Evolutionary conservation across 2,113 vertebrate species (phyloP).

Genomic region (Ailurus styani): DNA sequence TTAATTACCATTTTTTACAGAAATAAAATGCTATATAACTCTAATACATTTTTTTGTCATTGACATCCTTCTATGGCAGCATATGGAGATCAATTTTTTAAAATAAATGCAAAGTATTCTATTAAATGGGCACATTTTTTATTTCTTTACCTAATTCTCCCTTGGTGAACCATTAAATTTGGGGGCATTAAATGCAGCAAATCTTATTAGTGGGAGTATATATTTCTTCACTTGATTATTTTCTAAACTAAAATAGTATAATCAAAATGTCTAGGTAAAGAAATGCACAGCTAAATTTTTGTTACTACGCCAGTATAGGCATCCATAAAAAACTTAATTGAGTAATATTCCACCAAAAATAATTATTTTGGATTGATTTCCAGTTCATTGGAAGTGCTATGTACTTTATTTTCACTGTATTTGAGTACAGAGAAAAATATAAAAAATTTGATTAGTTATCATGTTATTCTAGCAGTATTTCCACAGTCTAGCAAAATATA

Average conservation of each 20-base stretch:
- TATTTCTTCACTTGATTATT: background rate
- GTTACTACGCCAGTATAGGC: background rate
- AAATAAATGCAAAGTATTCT: background rate
- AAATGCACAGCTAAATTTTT: background rate
- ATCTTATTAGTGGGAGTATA: background rate
- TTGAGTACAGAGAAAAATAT: background rate
- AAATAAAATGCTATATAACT: background rate
- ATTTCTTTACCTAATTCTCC: background rate
- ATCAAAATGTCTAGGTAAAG: background rate
- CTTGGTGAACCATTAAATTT: background rate
- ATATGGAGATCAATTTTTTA: background rate
- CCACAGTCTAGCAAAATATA: background rate
- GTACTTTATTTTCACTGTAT: background rate
- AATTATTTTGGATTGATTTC: background rate
- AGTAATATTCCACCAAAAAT: background rate
- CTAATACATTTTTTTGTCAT: background rate
- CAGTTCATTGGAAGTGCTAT: background rate
- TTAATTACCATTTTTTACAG: background rate
- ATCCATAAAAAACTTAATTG: background rate
- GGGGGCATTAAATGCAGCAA: background rate
- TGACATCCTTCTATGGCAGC: background rate
- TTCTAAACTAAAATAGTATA: background rate
- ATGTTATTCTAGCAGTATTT: background rate
- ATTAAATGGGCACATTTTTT: background rate
- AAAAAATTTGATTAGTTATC: background rate